These are phyloP conservation scores for Ctenopoma multispine DNA, from an alignment of 2,797 vertebrate genomes.

Conservation along the genomic window DNA sequence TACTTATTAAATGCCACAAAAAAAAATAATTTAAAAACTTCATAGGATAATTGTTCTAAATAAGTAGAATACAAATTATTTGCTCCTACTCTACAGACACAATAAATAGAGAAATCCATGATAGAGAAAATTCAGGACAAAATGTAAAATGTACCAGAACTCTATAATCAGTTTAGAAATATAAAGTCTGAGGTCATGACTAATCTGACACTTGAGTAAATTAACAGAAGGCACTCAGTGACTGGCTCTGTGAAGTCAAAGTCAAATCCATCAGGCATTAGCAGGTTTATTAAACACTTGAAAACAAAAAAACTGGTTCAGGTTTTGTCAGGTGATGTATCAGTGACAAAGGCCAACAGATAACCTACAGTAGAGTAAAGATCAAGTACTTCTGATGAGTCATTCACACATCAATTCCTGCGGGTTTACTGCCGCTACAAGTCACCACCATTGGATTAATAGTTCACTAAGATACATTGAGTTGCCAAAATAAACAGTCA, in stretches of 20 bases:
- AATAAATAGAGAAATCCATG: background rate
- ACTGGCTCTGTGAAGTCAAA: conserved; percentile 1
- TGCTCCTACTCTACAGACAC: conserved; percentile 1
- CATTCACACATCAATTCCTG: conserved; percentile 46
- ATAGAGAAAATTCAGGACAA: background rate
- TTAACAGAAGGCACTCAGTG: background rate
- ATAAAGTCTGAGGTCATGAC: background rate
- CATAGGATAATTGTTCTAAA: background rate
- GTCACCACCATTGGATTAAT: conserved; percentile 20
- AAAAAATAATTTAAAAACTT: background rate
- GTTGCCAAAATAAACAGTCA: conserved; percentile 6
- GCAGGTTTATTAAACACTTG: conserved; percentile 11
- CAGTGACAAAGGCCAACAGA: conserved; percentile 38
- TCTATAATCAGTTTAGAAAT: background rate
- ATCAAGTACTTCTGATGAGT: conserved; percentile 65
- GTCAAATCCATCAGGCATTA: conserved; percentile 26
- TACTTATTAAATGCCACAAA: too few species aligned
- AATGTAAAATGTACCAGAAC: too few species aligned
- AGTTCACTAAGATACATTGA: conserved; percentile 14
- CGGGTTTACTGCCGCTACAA: conserved; percentile 10
- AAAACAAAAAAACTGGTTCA: conserved; percentile 10
- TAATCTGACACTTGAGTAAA: conserved; percentile 1
- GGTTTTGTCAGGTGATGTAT: conserved; percentile 42
- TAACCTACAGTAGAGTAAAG: conserved; percentile 26
- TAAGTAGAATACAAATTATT: background rate